A percentile compares a stretch with the other conserved stretches of the same genome.
Conservation (phyloP, 2,113 vertebrate genomes). For the Mustela lutreola region DNA sequence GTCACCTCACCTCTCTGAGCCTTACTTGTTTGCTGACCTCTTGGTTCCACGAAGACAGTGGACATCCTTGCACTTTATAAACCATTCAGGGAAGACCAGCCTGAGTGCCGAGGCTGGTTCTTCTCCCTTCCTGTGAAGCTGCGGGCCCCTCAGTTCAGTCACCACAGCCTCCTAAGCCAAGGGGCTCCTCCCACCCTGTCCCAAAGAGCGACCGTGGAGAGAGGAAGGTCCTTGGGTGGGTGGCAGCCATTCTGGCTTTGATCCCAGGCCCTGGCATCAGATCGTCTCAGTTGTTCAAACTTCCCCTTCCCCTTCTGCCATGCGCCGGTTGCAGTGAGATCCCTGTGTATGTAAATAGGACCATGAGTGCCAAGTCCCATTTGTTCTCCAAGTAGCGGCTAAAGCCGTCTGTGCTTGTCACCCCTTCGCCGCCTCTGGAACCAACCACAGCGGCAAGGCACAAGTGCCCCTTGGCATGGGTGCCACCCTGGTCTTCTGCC, state of each 20-base stretch:
- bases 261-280: neutral
- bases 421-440: neutral
- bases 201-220: neutral
- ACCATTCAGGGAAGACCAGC: neutral
- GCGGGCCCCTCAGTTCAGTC: neutral
- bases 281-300: neutral
- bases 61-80: neutral
- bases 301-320: neutral
- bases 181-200: neutral
- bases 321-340: neutral
- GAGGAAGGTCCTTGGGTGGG: neutral
- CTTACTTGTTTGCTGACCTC: neutral
- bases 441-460: neutral
- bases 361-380: neutral
- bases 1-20: neutral
- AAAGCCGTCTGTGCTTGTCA: neutral
- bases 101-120: neutral
- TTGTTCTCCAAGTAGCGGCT: neutral
- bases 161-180: neutral
- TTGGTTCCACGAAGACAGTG: neutral
- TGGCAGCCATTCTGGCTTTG: neutral
- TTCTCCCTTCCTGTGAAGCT: neutral
- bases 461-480: neutral
- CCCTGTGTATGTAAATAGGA: neutral
- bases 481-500: neutral